Percentiles rank a stretch among this genome's conserved stretches.
Conservation (phyloP, 2,113 vertebrate genomes). For the Caranx ignobilis region DNA sequence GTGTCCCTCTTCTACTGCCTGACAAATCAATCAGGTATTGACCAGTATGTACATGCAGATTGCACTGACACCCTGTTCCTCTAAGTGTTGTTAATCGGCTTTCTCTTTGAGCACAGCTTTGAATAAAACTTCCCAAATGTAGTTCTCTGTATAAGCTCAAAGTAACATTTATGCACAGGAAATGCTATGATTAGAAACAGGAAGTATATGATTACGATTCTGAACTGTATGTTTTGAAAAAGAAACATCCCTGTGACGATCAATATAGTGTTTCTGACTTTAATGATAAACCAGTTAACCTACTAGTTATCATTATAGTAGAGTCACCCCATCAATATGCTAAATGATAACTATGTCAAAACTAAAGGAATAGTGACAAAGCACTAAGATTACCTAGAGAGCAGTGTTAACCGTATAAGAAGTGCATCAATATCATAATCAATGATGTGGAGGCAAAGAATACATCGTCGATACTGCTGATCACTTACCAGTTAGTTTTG, state of each 20-base stretch:
- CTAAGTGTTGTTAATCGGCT: background rate
- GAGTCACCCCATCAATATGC: background rate
- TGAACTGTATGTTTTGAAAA: too few relatives aligned
- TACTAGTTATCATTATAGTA: background rate
- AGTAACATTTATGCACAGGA: background rate
- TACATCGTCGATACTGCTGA: background rate
- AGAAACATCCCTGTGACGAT: too few relatives aligned
- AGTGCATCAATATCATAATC: background rate
- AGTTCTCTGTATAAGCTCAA: background rate
- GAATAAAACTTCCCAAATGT: background rate
- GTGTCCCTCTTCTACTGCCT: background rate
- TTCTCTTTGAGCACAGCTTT: background rate
- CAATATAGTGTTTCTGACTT: too few relatives aligned
- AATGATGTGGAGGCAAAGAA: background rate
- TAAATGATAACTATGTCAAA: background rate
- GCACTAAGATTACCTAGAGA: background rate
- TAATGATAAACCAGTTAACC: background rate
- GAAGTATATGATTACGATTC: background rate
- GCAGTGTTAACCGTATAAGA: background rate
- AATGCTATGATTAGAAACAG: background rate
- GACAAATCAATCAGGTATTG: constrained; percentile 32
- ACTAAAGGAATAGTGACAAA: background rate
- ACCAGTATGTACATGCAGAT: background rate
- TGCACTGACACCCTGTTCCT: background rate
- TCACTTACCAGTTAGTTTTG: background rate